Evolutionary conservation across 2,797 vertebrate genomes (phyloP).

Genomic region (Ptychadena robeensis): DNA sequence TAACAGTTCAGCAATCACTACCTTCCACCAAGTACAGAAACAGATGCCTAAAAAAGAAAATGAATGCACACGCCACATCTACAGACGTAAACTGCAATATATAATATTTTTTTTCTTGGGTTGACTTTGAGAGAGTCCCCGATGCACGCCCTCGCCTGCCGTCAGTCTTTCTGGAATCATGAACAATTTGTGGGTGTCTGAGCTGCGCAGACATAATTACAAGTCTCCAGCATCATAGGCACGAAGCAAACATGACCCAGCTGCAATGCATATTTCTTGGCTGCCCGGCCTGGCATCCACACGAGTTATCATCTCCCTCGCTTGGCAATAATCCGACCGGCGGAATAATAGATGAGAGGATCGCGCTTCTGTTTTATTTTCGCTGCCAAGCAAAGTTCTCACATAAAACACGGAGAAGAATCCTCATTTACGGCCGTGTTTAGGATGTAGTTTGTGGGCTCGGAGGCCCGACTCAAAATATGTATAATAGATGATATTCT

Average conservation of each 20-base stretch:
- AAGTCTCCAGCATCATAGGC: not conserved
- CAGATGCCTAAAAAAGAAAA: no score
- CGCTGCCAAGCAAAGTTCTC: not conserved
- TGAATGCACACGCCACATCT: no score
- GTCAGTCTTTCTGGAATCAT: not conserved
- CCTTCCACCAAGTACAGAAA: no score
- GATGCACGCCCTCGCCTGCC: not conserved
- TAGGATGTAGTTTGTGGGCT: not conserved
- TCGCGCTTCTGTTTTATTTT: not conserved
- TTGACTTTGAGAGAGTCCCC: no score
- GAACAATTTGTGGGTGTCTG: not conserved
- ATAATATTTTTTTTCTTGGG: no score
- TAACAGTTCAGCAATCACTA: no score
- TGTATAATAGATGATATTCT: constrained; percentile 18
- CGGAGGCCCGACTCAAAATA: not conserved
- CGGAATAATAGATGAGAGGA: constrained; percentile 34
- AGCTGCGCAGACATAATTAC: constrained; percentile 16
- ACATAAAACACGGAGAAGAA: not conserved
- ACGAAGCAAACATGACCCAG: constrained; percentile 15
- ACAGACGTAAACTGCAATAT: no score
- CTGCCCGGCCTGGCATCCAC: constrained; percentile 4
- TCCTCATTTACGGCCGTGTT: constrained; percentile 23
- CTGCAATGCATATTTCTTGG: constrained; percentile 40
- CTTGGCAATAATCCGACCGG: constrained; percentile 16
- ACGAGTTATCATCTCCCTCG: not conserved